Evolutionary conservation across 2,113 vertebrate genomes (phyloP).

Genomic region (Nesoenas mayeri): DNA sequence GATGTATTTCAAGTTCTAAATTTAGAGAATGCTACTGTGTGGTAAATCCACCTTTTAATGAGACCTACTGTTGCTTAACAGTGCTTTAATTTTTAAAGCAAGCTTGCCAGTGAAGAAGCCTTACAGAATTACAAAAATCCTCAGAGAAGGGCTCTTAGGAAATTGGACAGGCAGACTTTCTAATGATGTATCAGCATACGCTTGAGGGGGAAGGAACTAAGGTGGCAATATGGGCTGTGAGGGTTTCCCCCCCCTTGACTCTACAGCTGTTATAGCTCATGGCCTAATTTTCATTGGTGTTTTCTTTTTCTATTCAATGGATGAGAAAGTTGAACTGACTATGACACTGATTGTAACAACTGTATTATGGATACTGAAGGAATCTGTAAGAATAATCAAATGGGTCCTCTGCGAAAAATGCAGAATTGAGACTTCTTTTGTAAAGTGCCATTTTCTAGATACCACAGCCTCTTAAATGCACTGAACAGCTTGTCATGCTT

Average conservation of each 20-base stretch:
- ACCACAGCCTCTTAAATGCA: background rate
- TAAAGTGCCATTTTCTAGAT: background rate
- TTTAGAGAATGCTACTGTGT: background rate
- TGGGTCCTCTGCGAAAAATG: background rate
- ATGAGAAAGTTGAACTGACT: background rate
- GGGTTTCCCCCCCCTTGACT: background rate
- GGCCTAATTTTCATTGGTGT: background rate
- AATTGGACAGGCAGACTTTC: background rate
- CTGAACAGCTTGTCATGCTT: background rate
- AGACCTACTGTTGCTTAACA: constrained; percentile 18
- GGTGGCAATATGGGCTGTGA: background rate
- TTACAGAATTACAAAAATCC: background rate
- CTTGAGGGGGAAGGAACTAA: background rate
- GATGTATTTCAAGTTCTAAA: constrained; percentile 7
- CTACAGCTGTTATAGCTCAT: background rate
- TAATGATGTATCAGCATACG: background rate
- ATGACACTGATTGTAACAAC: background rate
- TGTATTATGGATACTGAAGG: background rate
- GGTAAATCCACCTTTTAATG: constrained; percentile 44
- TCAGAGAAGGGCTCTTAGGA: background rate
- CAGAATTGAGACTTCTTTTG: background rate
- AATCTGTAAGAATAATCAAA: background rate
- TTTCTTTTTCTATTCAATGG: background rate
- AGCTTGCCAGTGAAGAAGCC: background rate
- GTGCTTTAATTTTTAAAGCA: constrained; percentile 16